Conservation (phyloP, 2,888 invertebrate genomes). For the Monoplex corrugatus region DNA sequence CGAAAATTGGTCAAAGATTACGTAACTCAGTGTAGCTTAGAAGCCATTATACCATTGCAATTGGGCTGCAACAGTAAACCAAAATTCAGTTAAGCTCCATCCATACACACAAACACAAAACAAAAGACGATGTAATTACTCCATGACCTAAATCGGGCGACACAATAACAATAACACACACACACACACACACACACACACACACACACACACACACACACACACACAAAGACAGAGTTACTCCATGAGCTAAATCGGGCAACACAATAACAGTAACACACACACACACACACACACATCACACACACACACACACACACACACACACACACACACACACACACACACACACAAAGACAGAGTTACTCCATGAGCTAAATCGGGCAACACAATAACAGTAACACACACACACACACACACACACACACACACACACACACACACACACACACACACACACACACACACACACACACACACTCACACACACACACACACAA, state of each 20-base stretch:
- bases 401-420: neutral
- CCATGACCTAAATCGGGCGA: too few species aligned
- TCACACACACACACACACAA: neutral
- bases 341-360: neutral
- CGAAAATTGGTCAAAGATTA: neutral
- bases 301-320: neutral
- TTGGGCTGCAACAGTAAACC: too few species aligned
- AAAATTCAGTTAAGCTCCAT: too few species aligned
- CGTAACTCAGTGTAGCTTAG: neutral
- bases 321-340: neutral
- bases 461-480: constrained; percentile 17
- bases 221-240: too few species aligned
- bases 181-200: neutral
- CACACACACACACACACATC: neutral
- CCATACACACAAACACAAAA: too few species aligned
- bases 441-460: constrained; percentile 25
- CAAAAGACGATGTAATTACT: too few species aligned
- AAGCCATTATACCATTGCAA: neutral
- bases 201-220: neutral
- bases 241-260: too few species aligned
- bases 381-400: neutral
- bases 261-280: too few species aligned
- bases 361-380: neutral
- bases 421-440: constrained; percentile 24
- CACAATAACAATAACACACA: too few species aligned